Evolutionary conservation across 2,113 vertebrate genomes (phyloP).

Genomic region (Azemiops feae): DNA sequence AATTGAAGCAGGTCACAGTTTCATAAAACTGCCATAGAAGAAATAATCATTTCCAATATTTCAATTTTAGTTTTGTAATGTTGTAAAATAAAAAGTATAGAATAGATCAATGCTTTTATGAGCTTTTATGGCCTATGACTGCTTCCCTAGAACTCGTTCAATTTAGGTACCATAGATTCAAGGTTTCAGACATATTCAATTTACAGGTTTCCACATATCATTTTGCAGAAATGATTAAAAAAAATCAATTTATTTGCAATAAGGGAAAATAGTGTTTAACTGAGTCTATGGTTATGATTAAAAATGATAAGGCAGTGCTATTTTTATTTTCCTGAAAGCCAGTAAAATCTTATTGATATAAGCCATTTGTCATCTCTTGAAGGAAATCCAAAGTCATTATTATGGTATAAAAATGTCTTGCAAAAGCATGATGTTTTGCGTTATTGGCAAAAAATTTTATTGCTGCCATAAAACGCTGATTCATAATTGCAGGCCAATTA

Average conservation of each 20-base stretch:
- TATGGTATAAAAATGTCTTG: not conserved
- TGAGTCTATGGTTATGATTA: not conserved
- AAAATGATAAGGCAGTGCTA: not conserved
- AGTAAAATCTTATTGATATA: slow-evolving; percentile 1
- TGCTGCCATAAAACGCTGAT: not conserved
- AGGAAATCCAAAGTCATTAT: not conserved
- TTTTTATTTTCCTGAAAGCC: not conserved
- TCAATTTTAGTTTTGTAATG: not conserved
- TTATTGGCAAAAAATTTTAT: not conserved
- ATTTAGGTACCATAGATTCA: not conserved
- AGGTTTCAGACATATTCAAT: not conserved
- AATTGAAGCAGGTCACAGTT: not conserved
- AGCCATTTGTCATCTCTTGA: slow-evolving; percentile 23
- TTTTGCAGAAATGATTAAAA: not conserved
- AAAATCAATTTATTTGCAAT: not conserved
- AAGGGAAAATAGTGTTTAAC: not conserved
- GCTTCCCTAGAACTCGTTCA: not conserved
- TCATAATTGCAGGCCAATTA: not conserved
- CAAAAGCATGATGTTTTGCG: not conserved
- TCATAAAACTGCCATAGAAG: not conserved
- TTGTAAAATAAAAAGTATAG: not conserved
- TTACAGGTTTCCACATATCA: not conserved
- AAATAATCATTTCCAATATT: not conserved
- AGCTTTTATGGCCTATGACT: not conserved
- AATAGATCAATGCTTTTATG: not conserved